Conservation (phyloP, 2,797 vertebrate species). For the Thripadectes ignobilis region DNA sequence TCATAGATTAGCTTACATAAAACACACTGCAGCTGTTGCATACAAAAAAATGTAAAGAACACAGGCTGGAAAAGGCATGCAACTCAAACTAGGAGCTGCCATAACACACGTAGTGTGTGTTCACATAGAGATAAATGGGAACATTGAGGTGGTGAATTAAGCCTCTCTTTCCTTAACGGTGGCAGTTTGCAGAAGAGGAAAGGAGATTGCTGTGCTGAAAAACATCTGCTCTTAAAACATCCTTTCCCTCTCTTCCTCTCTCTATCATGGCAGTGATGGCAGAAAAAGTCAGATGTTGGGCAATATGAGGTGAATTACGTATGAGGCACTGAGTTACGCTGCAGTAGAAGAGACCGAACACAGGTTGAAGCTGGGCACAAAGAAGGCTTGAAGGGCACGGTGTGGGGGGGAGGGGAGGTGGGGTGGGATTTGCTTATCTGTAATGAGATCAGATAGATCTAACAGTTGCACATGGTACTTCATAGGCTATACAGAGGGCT, state of each 20-base stretch:
- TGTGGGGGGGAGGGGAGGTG: too few species aligned
- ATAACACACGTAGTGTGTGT: not conserved
- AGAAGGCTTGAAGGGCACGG: not conserved
- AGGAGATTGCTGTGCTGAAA: not conserved
- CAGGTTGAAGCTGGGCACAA: not conserved
- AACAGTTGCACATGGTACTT: not conserved
- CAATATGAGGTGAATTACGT: fast-evolving
- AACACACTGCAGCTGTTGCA: not conserved
- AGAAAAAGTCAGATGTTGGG: not conserved
- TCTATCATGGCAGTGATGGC: not conserved
- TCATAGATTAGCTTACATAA: not conserved
- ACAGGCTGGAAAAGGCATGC: not conserved
- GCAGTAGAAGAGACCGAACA: not conserved
- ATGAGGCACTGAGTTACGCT: not conserved
- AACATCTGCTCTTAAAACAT: not conserved
- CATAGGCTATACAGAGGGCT: fast-evolving
- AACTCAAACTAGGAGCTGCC: not conserved
- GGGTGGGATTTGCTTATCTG: not conserved
- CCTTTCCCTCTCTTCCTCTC: not conserved
- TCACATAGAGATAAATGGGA: not conserved
- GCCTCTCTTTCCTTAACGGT: not conserved
- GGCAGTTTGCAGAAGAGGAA: not conserved
- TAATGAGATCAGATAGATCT: not conserved
- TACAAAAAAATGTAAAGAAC: not conserved
- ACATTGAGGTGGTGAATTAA: not conserved